Percentiles rank a stretch among this genome's conserved stretches.
Evolutionary conservation across 2,113 vertebrate genomes (phyloP).

Genomic region (Amia ocellicauda): DNA sequence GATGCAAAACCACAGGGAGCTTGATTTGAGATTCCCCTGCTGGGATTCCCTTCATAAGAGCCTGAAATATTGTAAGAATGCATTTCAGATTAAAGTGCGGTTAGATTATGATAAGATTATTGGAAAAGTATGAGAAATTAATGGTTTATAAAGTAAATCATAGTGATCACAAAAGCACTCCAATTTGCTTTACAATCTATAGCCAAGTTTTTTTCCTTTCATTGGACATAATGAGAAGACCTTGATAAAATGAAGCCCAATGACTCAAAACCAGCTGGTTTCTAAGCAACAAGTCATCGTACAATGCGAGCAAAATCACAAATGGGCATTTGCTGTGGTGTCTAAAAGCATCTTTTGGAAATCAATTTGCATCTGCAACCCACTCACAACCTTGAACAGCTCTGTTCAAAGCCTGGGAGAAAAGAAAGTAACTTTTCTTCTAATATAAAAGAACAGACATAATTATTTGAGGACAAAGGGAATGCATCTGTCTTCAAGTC

Average conservation of each 20-base stretch:
- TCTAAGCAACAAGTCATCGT: constrained; percentile 72
- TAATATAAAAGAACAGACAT: constrained; percentile 34
- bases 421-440: constrained; percentile 37
- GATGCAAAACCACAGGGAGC: no score
- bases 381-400: constrained; percentile 54
- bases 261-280: constrained; percentile 41
- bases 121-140: no score
- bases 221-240: no score
- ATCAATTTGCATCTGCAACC: constrained; percentile 47
- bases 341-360: constrained; percentile 29
- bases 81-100: no score
- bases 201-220: no score
- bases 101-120: no score
- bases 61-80: no score
- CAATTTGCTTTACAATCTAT: no score
- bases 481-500: constrained; percentile 48
- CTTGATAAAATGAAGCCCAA: neutral
- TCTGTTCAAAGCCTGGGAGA: constrained; percentile 36
- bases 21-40: no score
- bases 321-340: constrained; percentile 54
- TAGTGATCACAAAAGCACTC: no score
- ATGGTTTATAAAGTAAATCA: no score
- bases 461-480: constrained; percentile 55
- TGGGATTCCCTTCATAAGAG: no score
- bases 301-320: constrained; percentile 40